Evolutionary conservation across 1,140 invertebrate genomes (phyloP).

Genomic region (Drosophila guanche): DNA sequence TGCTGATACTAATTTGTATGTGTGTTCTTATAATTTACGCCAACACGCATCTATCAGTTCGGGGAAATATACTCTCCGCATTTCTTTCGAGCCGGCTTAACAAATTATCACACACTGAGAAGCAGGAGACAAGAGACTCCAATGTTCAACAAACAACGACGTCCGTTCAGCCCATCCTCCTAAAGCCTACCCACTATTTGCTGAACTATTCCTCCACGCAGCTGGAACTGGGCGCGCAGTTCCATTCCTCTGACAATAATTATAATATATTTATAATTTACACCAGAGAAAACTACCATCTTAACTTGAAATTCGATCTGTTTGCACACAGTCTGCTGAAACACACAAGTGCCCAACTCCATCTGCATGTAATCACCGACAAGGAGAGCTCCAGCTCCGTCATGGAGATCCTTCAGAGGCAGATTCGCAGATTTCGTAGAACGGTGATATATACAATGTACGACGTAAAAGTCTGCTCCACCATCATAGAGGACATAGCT

Average conservation of each 20-base stretch:
- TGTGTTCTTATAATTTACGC: conserved; percentile 71
- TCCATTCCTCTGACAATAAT: conserved; percentile 64
- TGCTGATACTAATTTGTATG: conserved; percentile 64
- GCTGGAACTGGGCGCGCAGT: conserved; percentile 40
- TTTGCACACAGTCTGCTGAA: conserved; percentile 86
- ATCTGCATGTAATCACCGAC: conserved; percentile 89
- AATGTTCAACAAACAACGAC: conserved; percentile 32
- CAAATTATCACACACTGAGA: conserved; percentile 42
- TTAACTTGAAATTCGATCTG: conserved; percentile 86
- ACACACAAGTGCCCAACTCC: conserved; percentile 84
- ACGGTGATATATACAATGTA: conserved; percentile 85
- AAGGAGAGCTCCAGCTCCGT: conserved; percentile 86
- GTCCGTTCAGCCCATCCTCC: conserved; percentile 37
- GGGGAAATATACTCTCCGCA: conserved; percentile 64
- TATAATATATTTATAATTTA: conserved; percentile 82
- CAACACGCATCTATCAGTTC: conserved; percentile 65
- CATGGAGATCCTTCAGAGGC: conserved; percentile 84
- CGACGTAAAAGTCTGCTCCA: conserved; percentile 87
- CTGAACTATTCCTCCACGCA: conserved; percentile 64
- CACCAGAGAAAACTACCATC: conserved; percentile 84
- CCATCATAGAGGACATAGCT: conserved; percentile 87
- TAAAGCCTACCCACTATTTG: conserved; percentile 59
- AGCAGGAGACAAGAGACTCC: conserved; percentile 38
- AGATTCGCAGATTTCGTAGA: conserved; percentile 83
- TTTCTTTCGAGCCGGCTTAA: conserved; percentile 61